Evolutionary conservation across 2,888 invertebrate species (phyloP), one percentile per base, ranked within the genome.

Genomic region (Phaedon cochleariae): DNA sequence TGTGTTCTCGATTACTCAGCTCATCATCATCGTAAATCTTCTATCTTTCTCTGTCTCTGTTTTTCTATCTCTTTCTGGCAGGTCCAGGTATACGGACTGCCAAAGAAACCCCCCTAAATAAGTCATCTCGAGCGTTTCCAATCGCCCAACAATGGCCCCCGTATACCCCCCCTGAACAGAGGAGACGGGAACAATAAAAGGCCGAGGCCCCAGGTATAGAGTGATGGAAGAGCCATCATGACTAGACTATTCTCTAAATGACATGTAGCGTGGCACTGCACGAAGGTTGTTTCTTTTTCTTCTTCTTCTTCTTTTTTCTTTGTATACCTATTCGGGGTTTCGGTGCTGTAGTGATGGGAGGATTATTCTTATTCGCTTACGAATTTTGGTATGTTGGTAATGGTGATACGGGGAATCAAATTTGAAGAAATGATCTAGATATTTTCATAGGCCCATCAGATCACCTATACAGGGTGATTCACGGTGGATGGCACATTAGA

Each of bases 231-330:
- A 67, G 68, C 70, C 68, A 71, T 71, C 68, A 65, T 71, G 71
- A 71, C 69, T 69, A 69, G 67, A 69, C 71, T 65, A 65, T 71
- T 64, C 64, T 61, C 37, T 22, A 63, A 65, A 69, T 69, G 69
- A 71, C 71, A 71, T 71, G 69, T 69, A 69, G 71, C 15, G 41
- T 41, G n/a, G 15, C 15, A 12, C 15, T 41, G 41, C 69, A 65
- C 62, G 61, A 62, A 66, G 65, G 68, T 61, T 69, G 66, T 60
- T 60, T 59, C 52, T 61, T 60, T 61, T 49, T 53, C 46, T 49
- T 58, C n/a, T 49, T 22, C 45, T 26, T 22, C 15, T 48, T 41
- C 17, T 31, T 22, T 65, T 59, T 51, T 54, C 46, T 48, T 20
- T 53, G n/a, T n/a, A n/a, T n/a, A n/a, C n/a, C n/a, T n/a, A n/a